A percentile compares a stretch with the other conserved stretches of the same genome.
Conservation (phyloP, 2,888 invertebrate species). For the Neocrepidodera transversa region DNA sequence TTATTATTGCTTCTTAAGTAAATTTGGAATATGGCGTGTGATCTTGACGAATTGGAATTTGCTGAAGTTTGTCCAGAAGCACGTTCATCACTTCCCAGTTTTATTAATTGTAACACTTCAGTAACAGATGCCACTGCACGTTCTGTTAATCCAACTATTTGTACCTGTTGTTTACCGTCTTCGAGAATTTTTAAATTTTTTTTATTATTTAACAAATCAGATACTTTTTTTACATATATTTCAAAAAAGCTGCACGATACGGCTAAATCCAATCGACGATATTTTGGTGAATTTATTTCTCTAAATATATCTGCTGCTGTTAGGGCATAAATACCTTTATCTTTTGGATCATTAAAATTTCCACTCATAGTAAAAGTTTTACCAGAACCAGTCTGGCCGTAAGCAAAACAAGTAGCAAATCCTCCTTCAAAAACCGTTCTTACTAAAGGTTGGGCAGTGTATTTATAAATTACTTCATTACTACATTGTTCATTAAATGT, state of each 20-base stretch:
- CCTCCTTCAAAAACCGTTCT: constrained; percentile 98
- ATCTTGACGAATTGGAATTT: constrained; percentile 96
- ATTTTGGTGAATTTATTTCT: constrained; percentile 79
- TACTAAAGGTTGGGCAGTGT: constrained; percentile 97
- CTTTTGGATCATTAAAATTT: constrained; percentile 90
- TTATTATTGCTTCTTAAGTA: constrained; percentile 75
- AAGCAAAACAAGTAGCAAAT: constrained; percentile 99
- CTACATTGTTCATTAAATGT: constrained; percentile 95
- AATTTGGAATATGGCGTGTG: constrained; percentile 99
- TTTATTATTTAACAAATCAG: constrained; percentile 89
- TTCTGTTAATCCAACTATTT: constrained; percentile 95
- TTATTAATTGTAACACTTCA: constrained; percentile 91
- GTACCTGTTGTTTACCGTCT: constrained; percentile 97
- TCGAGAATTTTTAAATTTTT: constrained; percentile 92
- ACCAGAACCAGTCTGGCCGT: constrained; percentile 98
- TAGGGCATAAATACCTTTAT: constrained; percentile 97
- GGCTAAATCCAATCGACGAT: constrained; percentile 81
- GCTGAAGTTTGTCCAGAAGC: constrained; percentile 98
- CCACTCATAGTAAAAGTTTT: constrained; percentile 99
- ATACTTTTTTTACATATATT: constrained; percentile 98
- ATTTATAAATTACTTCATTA: constrained; percentile 98
- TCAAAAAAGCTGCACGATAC: constrained; percentile 98
- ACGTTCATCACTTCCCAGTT: constrained; percentile 85
- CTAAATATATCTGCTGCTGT: constrained; percentile 94
- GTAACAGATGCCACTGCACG: constrained; percentile 88